Conservation (phyloP, 2,113 vertebrate species). For the Pavo muticus region DNA sequence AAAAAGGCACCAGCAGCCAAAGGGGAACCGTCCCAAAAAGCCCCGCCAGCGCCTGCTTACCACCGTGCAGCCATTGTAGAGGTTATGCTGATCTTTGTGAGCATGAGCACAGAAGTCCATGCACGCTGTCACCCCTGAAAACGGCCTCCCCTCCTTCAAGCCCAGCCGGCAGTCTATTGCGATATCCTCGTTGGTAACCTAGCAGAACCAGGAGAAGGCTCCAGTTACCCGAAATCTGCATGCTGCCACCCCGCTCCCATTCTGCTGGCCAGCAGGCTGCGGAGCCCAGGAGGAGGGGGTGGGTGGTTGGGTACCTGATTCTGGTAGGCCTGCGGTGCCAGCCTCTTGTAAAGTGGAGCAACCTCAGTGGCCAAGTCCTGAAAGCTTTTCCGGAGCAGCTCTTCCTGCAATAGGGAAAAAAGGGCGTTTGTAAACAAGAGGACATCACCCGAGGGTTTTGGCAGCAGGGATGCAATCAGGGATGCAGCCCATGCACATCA, state of each 20-base stretch:
- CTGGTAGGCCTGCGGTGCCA: conserved; percentile 94
- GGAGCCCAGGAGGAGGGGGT: accelerated
- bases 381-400: conserved; percentile 92
- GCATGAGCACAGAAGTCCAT: conserved; percentile 99
- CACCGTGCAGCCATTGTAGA: conserved; percentile 98
- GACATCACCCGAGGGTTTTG: accelerated
- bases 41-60: conserved; percentile 70
- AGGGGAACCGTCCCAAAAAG: accelerated
- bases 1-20: neutral
- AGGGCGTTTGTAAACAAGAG: neutral
- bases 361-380: conserved; percentile 93
- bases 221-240: accelerated
- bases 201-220: neutral
- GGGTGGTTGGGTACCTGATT: conserved; percentile 87
- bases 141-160: conserved; percentile 92
- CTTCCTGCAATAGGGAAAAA: conserved; percentile 81
- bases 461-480: accelerated
- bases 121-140: conserved; percentile 97
- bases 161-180: conserved; percentile 95
- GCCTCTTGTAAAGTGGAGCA: conserved; percentile 90
- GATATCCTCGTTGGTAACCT: conserved; percentile 88
- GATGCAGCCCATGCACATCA: accelerated
- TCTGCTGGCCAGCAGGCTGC: accelerated
- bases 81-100: conserved; percentile 99
- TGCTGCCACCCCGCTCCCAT: accelerated